A percentile compares a stretch with the other conserved stretches of the same genome.
Evolutionary conservation across 2,797 vertebrate species (phyloP).

Genomic region (Emys orbicularis): DNA sequence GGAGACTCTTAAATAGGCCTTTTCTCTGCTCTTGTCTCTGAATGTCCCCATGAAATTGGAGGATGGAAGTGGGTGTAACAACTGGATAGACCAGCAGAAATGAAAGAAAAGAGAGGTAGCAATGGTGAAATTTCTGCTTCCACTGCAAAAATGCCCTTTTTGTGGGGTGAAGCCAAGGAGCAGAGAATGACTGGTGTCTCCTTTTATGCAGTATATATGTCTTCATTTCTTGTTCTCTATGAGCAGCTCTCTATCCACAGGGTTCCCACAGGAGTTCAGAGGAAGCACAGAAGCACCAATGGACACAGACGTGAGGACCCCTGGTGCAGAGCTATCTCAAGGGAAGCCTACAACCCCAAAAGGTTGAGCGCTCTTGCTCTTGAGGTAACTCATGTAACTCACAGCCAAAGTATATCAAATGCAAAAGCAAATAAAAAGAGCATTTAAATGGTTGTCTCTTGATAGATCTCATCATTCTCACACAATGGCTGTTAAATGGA

Average conservation of each 20-base stretch:
- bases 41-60: not conserved
- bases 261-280: not conserved
- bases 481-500: not conserved
- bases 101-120: not conserved
- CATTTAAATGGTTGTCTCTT: not conserved
- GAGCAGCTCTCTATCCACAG: not conserved
- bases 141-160: not conserved
- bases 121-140: not conserved
- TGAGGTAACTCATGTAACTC: not conserved
- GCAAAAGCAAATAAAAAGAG: conserved; percentile 28
- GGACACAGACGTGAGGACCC: not conserved
- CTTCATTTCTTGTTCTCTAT: not conserved
- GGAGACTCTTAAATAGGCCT: not conserved
- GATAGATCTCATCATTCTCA: not conserved
- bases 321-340: not conserved
- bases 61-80: not conserved
- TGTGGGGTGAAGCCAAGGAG: not conserved
- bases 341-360: not conserved
- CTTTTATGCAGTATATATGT: not conserved
- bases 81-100: not conserved
- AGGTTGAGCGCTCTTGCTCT: not conserved
- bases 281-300: not conserved
- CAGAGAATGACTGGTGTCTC: not conserved
- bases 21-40: not conserved
- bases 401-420: conserved; percentile 28